Conservation (phyloP, 2,113 vertebrate genomes). For the Corynorhinus townsendii region DNA sequence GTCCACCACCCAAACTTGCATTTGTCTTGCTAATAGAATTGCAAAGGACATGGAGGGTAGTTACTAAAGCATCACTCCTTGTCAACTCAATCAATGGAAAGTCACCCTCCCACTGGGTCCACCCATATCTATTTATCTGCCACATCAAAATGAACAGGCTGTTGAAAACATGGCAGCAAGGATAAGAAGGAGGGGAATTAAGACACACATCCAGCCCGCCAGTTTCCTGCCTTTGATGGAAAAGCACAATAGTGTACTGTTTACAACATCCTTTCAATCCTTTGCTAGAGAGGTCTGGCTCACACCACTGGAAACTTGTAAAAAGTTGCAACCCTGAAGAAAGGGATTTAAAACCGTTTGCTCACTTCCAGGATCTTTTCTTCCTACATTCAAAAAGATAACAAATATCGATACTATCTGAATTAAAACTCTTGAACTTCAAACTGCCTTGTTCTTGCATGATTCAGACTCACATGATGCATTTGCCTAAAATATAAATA, state of each 20-base stretch:
- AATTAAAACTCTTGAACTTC: conserved; percentile 30
- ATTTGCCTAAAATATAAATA: conserved; percentile 18
- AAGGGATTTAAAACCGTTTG: neutral
- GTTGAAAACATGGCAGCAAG: conserved; percentile 44
- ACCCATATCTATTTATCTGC: conserved; percentile 62
- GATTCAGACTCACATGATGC: neutral
- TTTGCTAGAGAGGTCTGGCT: conserved; percentile 28
- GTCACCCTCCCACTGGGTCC: conserved; percentile 8
- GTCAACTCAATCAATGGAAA: conserved; percentile 3
- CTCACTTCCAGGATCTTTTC: neutral
- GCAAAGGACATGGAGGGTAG: neutral
- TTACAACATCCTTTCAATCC: conserved; percentile 32
- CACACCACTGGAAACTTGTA: neutral
- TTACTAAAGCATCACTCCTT: conserved; percentile 33
- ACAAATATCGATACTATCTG: neutral
- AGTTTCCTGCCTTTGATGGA: conserved; percentile 58
- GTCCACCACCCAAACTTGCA: neutral
- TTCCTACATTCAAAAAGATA: conserved; percentile 25
- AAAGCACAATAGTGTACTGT: conserved; percentile 41
- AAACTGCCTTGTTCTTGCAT: conserved; percentile 19
- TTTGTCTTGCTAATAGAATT: conserved; percentile 40
- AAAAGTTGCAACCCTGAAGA: conserved; percentile 21
- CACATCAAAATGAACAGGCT: conserved; percentile 57
- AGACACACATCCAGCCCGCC: conserved; percentile 25
- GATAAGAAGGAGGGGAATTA: conserved; percentile 34